Base-by-base conservation (phyloP, 2,113 vertebrate genomes). In the Sinocyclocheilus rhinocerous region DNA sequence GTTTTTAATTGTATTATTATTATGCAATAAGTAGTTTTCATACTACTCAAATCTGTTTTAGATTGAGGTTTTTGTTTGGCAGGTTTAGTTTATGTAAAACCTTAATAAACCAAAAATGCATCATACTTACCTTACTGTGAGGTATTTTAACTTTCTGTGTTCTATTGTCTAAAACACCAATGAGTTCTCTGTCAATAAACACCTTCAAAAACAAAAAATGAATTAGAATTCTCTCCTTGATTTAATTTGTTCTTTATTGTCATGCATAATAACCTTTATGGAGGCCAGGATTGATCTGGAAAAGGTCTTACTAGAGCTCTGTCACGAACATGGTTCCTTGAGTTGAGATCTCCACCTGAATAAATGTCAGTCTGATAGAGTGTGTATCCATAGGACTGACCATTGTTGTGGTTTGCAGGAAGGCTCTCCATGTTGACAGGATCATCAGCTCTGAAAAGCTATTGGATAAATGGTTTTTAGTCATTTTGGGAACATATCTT, bases 381-480 rank as follows among this genome's bases (percentile, higher is more conserved):
- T 0, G 95, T 95, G 20, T 99, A 98, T 0, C 97, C 97, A 1
- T 95, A 96, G 0, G 96, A 94, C 93, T 99, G 97, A 48, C 97
- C 97, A 0, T 92, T 95, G 81, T 94, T 95, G 12, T 95, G 90
- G 4, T 97, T 97, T 2, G 96, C 89, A 0, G 92, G 95, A 26
- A 99, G 91, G 6, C 96, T 97, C 92, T 99, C 97, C 97, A 98
- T 97, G 90, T 96, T 99, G 83, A 98, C 52, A 0, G 97, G 96
- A 1, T 81, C 42, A 59, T 97, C 96, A 3, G 95, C 96, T 79
- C 85, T 93, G 36, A 93, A 20, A 1, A 95, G 95, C 97, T 98
- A 84, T 18, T 81, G 4, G 50, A 87, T 50, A 75, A 69, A 82
- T 15, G 16, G 7, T 48, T 15, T 13, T 8, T 36, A 10, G n/a